Evolutionary conservation across 2,888 invertebrate species (phyloP).

Genomic region (Dioctria rufipes): DNA sequence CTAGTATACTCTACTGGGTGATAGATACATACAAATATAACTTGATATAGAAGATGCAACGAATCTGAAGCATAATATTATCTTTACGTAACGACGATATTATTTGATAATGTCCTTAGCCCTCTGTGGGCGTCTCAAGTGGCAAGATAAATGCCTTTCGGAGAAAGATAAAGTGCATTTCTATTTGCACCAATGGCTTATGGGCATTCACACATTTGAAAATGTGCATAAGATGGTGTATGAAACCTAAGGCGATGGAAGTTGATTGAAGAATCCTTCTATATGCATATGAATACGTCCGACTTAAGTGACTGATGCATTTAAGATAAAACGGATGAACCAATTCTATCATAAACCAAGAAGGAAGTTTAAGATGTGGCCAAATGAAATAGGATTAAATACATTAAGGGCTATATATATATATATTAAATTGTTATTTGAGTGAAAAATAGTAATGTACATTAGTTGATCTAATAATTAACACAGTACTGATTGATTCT

Average conservation of each 20-base stretch:
- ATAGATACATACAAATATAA: not conserved
- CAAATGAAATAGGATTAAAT: no score
- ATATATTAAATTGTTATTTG: no score
- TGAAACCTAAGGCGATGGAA: not conserved
- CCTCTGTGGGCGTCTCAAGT: conserved; percentile 17
- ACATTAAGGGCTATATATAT: no score
- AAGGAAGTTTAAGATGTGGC: not conserved
- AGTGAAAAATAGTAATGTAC: no score
- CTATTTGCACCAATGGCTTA: conserved; percentile 37
- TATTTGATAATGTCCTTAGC: conserved; percentile 37
- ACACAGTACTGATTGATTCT: no score
- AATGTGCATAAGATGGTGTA: not conserved
- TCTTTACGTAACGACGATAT: conserved; percentile 40
- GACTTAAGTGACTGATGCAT: not conserved
- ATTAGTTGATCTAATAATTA: no score
- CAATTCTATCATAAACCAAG: not conserved
- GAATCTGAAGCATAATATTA: conserved; percentile 37
- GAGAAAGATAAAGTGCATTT: conserved; percentile 13
- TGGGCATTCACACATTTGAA: conserved; percentile 18
- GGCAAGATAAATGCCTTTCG: conserved; percentile 40
- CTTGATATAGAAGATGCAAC: not conserved
- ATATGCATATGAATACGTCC: not conserved
- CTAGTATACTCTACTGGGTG: not conserved
- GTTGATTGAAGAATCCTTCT: not conserved
- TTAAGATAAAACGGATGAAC: not conserved